These are phyloP conservation scores for Podarcis lilfordi DNA, from an alignment of 2,797 vertebrate genomes.

Conservation along the genomic window DNA sequence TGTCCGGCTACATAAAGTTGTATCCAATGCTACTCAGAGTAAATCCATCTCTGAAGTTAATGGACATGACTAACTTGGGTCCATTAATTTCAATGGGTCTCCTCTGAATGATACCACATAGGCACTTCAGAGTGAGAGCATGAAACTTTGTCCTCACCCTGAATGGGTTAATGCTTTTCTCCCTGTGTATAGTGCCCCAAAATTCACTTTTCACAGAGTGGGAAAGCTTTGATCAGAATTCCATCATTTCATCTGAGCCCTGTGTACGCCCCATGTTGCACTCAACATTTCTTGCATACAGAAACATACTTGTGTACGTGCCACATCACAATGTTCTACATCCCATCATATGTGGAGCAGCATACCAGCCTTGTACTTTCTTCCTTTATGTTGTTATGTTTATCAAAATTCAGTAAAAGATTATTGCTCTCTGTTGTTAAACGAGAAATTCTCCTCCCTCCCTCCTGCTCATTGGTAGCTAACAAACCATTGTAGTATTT, in stretches of 20 bases:
- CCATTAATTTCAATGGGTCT: no score
- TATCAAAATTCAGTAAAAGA: slow-evolving; percentile 1
- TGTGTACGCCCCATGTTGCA: not conserved
- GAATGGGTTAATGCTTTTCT: not conserved
- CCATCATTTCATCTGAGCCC: not conserved
- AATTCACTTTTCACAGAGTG: not conserved
- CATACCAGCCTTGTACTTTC: not conserved
- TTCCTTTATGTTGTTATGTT: not conserved
- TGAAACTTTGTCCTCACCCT: not conserved
- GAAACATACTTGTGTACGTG: not conserved
- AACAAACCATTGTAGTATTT: slow-evolving; percentile 58
- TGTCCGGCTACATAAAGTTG: not conserved
- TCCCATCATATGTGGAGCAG: not conserved
- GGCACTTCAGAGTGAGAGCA: no score
- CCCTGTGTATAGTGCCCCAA: not conserved
- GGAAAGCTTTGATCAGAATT: not conserved
- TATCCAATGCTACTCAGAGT: no score
- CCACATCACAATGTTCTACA: not conserved
- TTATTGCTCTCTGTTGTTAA: not conserved
- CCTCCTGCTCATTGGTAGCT: slow-evolving; percentile 44
- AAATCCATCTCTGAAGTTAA: no score
- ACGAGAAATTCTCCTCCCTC: not conserved
- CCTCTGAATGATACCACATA: no score
- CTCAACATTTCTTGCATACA: not conserved
- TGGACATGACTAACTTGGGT: no score